Evolutionary conservation across 2,888 invertebrate species (phyloP), one percentile per base, ranked within the genome.

Genomic region (Brenthis hecate): DNA sequence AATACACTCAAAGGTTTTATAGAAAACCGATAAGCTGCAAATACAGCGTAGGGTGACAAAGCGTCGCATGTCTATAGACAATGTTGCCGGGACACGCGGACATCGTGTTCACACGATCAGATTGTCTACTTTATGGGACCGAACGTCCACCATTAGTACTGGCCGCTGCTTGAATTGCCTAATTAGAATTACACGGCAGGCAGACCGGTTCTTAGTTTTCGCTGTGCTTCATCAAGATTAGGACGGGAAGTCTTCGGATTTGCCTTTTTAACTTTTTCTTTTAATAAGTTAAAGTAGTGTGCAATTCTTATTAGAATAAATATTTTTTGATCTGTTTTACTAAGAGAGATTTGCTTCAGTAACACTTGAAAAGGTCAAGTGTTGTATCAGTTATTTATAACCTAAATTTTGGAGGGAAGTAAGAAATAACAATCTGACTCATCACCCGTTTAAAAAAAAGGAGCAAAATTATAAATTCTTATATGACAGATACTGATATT

Each of bases 41-140:
- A 43, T 43, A 43, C 36, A 67, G 83, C 78, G 79, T 89, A 88
- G 89, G 91, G 91, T 91, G 91, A 92, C 92, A 89, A 89, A 86
- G 85, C 87, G 83, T 92, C 82, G 92, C 92, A 90, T 92, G 92
- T 89, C 85, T 78, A 70, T 78, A 78, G 84, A 82, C 89, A 89
- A 87, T 89, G 88, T 85, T 79, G 80, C 72, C 76, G 80, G 78
- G 85, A 85, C 86, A 85, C 84, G 81, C 83, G 84, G 86, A 78
- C 78, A 76, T 76, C 84, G 88, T 89, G 91, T 91, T 89, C 91
- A 91, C 91, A 91, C 88, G 87, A 91, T 91, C 92, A 85, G 92
- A 92, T 92, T 89, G 86, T 78, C 79, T 86, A 84, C 80, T 90
- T 89, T 90, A 90, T 88, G 85, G 89, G 85, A 83, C 81, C 83